Percentiles rank a stretch among this genome's conserved stretches.
phyloP scores from a whole-genome alignment of 2,113 vertebrate genomes.

The Panurus biarmicus region DNA sequence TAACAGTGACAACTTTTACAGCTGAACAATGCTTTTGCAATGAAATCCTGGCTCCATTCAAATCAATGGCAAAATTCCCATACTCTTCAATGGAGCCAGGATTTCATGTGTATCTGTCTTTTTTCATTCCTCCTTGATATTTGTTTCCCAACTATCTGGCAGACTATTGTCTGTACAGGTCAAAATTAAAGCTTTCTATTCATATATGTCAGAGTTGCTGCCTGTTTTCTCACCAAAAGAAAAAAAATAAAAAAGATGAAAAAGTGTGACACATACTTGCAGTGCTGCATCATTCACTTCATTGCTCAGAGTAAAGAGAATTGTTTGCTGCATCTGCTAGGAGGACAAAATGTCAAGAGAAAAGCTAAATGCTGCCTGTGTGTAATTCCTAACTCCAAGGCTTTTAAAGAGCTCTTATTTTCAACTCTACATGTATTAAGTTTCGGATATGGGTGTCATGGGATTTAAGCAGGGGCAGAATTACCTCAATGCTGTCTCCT shows the following conservation, averaged over 20 bases:
- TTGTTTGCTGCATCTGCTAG: background rate
- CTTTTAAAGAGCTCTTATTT: constrained; percentile 37
- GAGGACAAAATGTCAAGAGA: background rate
- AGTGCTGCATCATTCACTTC: background rate
- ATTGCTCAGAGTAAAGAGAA: background rate
- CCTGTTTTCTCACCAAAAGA: background rate
- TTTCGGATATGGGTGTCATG: constrained; percentile 24
- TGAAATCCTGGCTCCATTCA: constrained; percentile 10
- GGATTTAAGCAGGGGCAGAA: constrained; percentile 50
- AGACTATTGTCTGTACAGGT: background rate
- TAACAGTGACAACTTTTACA: constrained; percentile 15
- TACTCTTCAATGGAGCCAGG: background rate
- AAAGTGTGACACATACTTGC: background rate
- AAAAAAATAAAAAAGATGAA: background rate
- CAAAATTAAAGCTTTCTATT: background rate
- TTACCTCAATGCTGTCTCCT: constrained; percentile 35
- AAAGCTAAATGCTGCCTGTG: background rate
- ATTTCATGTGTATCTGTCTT: background rate
- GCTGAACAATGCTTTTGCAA: background rate
- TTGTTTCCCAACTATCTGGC: background rate
- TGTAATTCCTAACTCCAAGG: background rate
- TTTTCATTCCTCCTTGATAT: constrained; percentile 1
- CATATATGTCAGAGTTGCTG: background rate
- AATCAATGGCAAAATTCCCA: constrained; percentile 32
- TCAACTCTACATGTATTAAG: background rate